A percentile compares a stretch with the other conserved stretches of the same genome.
Evolutionary conservation across 2,113 vertebrate genomes (phyloP).

Genomic region (Dromaius novaehollandiae): DNA sequence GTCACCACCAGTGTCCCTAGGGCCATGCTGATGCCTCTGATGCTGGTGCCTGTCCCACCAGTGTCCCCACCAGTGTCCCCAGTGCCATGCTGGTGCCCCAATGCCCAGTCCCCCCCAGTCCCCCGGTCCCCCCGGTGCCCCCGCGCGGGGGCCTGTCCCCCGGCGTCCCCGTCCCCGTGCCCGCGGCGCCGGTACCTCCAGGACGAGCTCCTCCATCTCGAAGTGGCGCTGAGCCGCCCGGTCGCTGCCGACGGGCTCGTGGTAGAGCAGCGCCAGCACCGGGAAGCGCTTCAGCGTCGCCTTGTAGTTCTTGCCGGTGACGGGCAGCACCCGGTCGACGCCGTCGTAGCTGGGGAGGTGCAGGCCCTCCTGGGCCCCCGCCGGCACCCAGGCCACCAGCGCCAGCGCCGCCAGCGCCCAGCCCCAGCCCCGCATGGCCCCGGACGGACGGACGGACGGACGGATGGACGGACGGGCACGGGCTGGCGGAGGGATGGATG

Average conservation of each 20-base stretch:
- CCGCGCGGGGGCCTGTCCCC: too few species aligned
- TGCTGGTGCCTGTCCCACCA: too few species aligned
- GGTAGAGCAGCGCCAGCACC: conserved; percentile 91
- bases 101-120: too few species aligned
- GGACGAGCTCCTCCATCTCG: conserved; percentile 87
- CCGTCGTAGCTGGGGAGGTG: conserved; percentile 90
- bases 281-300: conserved; percentile 89
- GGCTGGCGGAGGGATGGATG: background rate
- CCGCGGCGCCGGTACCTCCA: conserved; percentile 81
- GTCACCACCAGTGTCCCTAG: background rate
- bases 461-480: too few species aligned
- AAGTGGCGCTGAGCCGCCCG: conserved; percentile 85
- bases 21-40: too few species aligned
- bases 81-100: background rate
- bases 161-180: background rate
- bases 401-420: conserved; percentile 69
- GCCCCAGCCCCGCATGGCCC: conserved; percentile 76
- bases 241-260: conserved; percentile 81
- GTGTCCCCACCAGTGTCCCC: too few species aligned
- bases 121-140: background rate
- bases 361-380: conserved; percentile 81
- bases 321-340: conserved; percentile 84
- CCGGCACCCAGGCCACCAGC: conserved; percentile 62
- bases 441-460: background rate
- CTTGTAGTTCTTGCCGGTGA: conserved; percentile 89